Evolutionary conservation across 2,888 invertebrate species (phyloP).

Genomic region (Sceliomorpha sp.): DNA sequence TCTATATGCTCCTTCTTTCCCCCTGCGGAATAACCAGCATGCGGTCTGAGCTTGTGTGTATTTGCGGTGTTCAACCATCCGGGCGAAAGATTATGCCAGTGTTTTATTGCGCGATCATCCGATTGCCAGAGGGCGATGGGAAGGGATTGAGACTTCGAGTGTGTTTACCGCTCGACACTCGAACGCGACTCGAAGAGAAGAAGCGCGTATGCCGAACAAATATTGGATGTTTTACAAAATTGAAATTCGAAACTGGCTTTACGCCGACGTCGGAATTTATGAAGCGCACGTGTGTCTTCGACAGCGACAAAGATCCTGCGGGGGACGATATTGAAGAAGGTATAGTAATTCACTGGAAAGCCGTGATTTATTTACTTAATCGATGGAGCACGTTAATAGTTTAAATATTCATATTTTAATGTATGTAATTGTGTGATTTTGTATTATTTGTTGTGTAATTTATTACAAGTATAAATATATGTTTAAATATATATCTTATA

Average conservation of each 20-base stretch:
- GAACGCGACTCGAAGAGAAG: conserved; percentile 20
- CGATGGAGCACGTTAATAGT: too few species aligned
- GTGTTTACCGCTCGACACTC: conserved; percentile 57
- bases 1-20: conserved; percentile 46
- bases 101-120: conserved; percentile 78
- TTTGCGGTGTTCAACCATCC: conserved; percentile 73
- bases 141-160: conserved; percentile 51
- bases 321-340: too few species aligned
- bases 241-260: conserved; percentile 53
- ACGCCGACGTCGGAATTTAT: conserved; percentile 31
- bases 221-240: conserved; percentile 48
- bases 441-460: too few species aligned
- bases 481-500: too few species aligned
- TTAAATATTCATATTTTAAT: too few species aligned
- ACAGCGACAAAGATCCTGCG: background rate
- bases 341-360: too few species aligned
- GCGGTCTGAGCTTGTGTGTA: conserved; percentile 65
- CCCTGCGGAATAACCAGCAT: conserved; percentile 64
- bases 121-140: conserved; percentile 63
- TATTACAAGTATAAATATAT: too few species aligned
- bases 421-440: too few species aligned
- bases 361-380: too few species aligned
- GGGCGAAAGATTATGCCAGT: conserved; percentile 72
- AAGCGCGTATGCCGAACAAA: conserved; percentile 16
- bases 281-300: conserved; percentile 20